Conservation (phyloP, 2,113 vertebrate species). For the Clupea harengus region DNA sequence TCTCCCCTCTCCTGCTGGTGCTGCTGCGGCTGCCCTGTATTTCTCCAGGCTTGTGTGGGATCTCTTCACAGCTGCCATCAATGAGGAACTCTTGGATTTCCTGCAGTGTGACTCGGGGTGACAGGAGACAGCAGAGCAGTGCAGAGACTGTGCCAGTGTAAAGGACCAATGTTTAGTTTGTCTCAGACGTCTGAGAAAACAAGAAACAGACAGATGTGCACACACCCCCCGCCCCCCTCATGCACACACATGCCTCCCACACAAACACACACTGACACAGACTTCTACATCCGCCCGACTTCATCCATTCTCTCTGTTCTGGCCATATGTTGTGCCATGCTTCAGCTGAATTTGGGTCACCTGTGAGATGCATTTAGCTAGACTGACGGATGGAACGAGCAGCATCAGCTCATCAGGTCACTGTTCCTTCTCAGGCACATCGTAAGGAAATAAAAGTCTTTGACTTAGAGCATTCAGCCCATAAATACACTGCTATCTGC, state of each 20-base stretch:
- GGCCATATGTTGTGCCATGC: conserved; percentile 22
- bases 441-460: conserved; percentile 22
- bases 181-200: conserved; percentile 17
- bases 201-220: background rate
- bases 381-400: background rate
- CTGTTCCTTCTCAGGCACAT: background rate
- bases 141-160: background rate
- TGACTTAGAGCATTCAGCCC: conserved; percentile 6
- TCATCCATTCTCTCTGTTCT: background rate
- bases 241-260: background rate
- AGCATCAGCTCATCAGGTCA: background rate
- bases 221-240: background rate
- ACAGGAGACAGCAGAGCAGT: background rate
- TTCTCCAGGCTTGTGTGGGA: background rate
- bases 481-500: conserved; percentile 22
- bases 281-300: background rate
- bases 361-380: background rate
- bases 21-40: background rate
- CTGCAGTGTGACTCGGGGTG: background rate
- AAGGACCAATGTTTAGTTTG: conserved; percentile 9
- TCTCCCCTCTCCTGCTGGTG: background rate
- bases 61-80: background rate
- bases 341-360: conserved; percentile 38
- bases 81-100: background rate
- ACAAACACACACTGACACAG: background rate